Evolutionary conservation across 2,888 invertebrate species (phyloP), one percentile per base, ranked within the genome.

Genomic region (Rhagonycha fulva): DNA sequence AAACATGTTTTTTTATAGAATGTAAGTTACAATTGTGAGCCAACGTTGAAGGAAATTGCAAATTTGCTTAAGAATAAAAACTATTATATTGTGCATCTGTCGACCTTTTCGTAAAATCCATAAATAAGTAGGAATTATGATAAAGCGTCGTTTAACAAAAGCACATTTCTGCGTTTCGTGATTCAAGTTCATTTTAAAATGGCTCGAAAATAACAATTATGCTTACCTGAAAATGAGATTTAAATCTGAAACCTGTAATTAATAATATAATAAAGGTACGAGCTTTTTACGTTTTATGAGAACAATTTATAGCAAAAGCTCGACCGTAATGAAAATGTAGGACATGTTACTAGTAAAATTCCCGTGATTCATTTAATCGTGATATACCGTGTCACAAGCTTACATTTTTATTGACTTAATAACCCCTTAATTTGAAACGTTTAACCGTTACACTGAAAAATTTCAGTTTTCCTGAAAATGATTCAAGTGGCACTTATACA

Each of bases 351-450:
- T 19, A 26, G 63, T 12, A 66, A 66, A 66, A 66, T 66, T 26
- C 63, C 63, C 63, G n/a, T 66, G 63, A 66, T 66, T 66, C 63
- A 66, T 66, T 66, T 66, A 66, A 66, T 66, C 24, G 63, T 66
- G 23, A 24, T 66, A 66, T 66, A 66, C 63, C 63, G 63, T 66
- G 63, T 66, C 24, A 66, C 63, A 66, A 24, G 63, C 63, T 26
- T 26, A 26, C 63, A 24, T 23, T 66, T 66, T 66, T 66, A 66
- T 66, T 26, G 63, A 66, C 63, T 66, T 66, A 66, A 66, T 24
- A 66, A 66, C 24, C 26, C 26, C n/a, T n/a, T 24, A 26, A 24
- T 24, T 24, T 66, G 9, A 66, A 66, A 12, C 63, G 63, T 66
- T 62, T 66, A 66, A 26, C 26, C 63, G n/a, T 47, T 47, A 47